Evolutionary conservation across 2,113 vertebrate genomes (phyloP), one percentile per base, ranked within the genome.

Genomic region (Bubalus kerabau): DNA sequence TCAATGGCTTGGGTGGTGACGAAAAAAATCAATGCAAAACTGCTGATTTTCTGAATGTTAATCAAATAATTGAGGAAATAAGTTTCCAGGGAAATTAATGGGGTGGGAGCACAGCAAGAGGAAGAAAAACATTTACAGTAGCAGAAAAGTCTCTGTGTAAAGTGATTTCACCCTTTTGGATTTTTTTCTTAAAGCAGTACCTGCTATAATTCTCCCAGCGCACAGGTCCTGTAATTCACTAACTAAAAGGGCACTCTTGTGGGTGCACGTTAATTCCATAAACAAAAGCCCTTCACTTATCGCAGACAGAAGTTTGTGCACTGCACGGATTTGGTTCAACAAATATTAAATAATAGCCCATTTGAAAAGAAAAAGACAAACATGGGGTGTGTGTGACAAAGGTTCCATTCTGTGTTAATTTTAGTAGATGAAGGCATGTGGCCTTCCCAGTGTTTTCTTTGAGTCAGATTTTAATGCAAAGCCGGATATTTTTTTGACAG

Each of bases 401-500:
- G 84, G 71, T 14, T 94, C 57, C 80, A 96, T 95, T 97, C 97
- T 97, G 62, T 87, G 93, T 81, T 95, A 26, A 94, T 95, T 96
- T 95, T 48, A 67, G 82, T 32, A 59, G 87, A 89, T 80, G 40
- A 93, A 97, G 28, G 89, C 93, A 96, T 76, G 78, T 59, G 71
- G 40, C 95, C 60, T 95, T 96, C 91, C 94, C 28, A 26, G 71
- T 54, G 93, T 91, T 93, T 88, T 91, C 97, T 97, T 97, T 97
- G 91, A 89, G 86, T 92, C 52, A 87, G 76, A 71, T 21, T 87
- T 94, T 88, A 96, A 97, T 82, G 94, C 88, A 95, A 92, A 97
- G 96, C 96, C 86, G 89, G 97, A 97, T 97, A 92, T 97, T 92
- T 96, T 94, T 96, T 97, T 98, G 97, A 97, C 97, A 98, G 92